Evolutionary conservation across 2,797 vertebrate species (phyloP).

Genomic region (Rhinichthys osculus): DNA sequence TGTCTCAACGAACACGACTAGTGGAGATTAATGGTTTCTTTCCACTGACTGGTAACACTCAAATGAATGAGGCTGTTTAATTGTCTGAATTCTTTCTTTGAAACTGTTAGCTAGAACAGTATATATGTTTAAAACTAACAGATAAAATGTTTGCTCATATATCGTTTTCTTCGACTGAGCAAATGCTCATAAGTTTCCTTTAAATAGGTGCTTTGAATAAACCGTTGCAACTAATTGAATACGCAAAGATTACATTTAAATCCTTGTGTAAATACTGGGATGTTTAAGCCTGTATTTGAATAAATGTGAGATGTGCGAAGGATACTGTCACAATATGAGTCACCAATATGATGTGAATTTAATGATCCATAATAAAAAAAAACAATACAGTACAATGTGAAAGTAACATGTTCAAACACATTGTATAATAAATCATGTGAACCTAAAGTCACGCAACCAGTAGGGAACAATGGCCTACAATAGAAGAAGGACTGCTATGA

Average conservation of each 20-base stretch:
- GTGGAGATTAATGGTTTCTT: conserved; percentile 59
- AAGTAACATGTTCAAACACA: conserved; percentile 36
- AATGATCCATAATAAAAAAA: neutral
- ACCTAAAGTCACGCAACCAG: conserved; percentile 34
- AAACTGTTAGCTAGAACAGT: neutral
- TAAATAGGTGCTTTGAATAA: neutral
- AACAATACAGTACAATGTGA: neutral
- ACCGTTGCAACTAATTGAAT: conserved; percentile 4
- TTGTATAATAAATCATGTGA: conserved; percentile 51
- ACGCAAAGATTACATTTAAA: neutral
- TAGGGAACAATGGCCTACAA: conserved; percentile 27
- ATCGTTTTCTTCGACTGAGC: neutral
- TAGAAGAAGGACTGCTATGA: conserved; percentile 27
- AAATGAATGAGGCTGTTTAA: conserved; percentile 51
- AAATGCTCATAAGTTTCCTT: neutral
- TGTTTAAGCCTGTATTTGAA: conserved; percentile 10
- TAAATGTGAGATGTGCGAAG: neutral
- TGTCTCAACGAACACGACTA: conserved; percentile 52
- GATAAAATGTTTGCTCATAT: conserved; percentile 4
- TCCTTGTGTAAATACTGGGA: conserved; percentile 7
- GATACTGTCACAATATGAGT: neutral
- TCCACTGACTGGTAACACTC: conserved; percentile 39
- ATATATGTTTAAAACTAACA: neutral
- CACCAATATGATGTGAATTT: neutral
- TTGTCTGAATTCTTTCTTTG: conserved; percentile 7